These are phyloP conservation scores for Steinernema hermaphroditum DNA, from an alignment of 2,888 invertebrate genomes.

Conservation along the genomic window DNA sequence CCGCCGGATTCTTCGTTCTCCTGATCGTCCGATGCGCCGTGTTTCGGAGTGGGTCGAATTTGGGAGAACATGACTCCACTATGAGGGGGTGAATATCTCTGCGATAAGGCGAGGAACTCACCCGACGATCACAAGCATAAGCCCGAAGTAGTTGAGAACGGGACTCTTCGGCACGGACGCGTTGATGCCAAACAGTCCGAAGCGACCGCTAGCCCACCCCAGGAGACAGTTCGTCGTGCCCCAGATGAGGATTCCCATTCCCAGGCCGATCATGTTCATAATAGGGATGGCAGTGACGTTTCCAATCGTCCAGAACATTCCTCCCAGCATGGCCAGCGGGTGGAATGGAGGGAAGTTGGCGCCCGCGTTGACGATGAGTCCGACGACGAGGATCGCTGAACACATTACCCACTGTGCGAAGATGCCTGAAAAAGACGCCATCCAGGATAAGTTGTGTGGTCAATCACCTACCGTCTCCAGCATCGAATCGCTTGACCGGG, in stretches of 20 bases:
- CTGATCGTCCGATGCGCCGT: slow-evolving; percentile 31
- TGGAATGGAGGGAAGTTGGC: slow-evolving; percentile 68
- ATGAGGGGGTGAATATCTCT: background rate
- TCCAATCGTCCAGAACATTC: slow-evolving; percentile 69
- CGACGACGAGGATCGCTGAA: slow-evolving; percentile 67
- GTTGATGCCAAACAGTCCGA: slow-evolving; percentile 61
- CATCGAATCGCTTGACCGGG: slow-evolving; percentile 68
- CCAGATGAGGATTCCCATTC: slow-evolving; percentile 70
- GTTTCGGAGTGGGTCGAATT: slow-evolving; percentile 44
- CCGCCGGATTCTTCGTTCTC: slow-evolving; percentile 28
- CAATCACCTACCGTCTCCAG: slow-evolving; percentile 49
- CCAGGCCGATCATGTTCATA: slow-evolving; percentile 69
- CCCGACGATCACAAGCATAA: slow-evolving; percentile 60
- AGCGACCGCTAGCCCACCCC: slow-evolving; percentile 64
- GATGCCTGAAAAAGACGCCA: slow-evolving; percentile 66
- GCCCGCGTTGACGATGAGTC: slow-evolving; percentile 66
- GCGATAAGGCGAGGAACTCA: slow-evolving; percentile 33
- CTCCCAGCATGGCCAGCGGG: slow-evolving; percentile 70
- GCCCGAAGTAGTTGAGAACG: slow-evolving; percentile 58
- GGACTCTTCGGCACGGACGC: slow-evolving; percentile 47
- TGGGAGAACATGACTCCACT: slow-evolving; percentile 60
- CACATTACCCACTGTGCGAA: slow-evolving; percentile 70
- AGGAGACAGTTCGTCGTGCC: slow-evolving; percentile 67
- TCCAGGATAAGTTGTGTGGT: too few relatives aligned
- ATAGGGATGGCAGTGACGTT: slow-evolving; percentile 70